A percentile compares a stretch with the other conserved stretches of the same genome.
Conservation (phyloP, 2,797 vertebrate genomes). For the Trichosurus vulpecula region DNA sequence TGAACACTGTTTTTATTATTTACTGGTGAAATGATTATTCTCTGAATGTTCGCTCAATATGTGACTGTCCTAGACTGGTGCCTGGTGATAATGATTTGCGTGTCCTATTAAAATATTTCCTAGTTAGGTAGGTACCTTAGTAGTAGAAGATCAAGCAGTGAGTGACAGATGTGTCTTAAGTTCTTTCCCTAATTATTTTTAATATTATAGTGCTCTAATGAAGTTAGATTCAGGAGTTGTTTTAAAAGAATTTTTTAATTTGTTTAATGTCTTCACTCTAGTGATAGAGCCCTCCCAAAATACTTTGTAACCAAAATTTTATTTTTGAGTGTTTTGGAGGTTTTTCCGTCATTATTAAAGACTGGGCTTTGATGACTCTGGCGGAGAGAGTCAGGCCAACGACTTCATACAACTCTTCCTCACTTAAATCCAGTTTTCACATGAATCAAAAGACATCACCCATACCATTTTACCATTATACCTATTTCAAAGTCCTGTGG, state of each 20-base stretch:
- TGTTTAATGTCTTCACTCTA: not conserved
- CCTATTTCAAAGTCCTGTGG: no score
- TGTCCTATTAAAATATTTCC: not conserved
- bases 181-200: not conserved
- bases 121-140: not conserved
- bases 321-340: not conserved
- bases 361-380: no score
- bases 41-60: not conserved
- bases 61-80: not conserved
- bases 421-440: no score
- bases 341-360: not conserved
- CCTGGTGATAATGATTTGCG: not conserved
- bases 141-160: not conserved
- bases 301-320: not conserved
- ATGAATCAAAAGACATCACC: no score
- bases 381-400: no score
- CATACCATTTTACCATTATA: no score
- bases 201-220: not conserved
- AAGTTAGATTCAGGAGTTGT: not conserved
- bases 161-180: not conserved
- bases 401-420: no score
- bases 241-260: not conserved
- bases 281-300: not conserved
- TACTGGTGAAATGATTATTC: not conserved
- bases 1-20: not conserved